Evolutionary conservation across 2,888 invertebrate species (phyloP).

Genomic region (Schrankia costaestrigalis): DNA sequence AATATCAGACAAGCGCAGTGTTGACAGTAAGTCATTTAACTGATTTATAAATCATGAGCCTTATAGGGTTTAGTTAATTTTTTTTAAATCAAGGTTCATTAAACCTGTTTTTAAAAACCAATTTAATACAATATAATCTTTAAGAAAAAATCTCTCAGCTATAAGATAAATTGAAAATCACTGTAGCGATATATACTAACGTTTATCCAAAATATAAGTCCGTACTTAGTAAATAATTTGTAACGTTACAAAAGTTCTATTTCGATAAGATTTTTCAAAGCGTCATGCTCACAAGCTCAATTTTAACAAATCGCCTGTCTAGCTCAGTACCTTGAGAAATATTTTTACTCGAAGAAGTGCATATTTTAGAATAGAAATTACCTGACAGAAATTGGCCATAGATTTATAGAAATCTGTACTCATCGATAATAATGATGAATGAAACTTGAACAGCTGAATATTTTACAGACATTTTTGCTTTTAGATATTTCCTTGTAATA

Average conservation of each 20-base stretch:
- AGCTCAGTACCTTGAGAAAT: slow-evolving; percentile 10
- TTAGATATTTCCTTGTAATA: too few species aligned
- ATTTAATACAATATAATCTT: too few species aligned
- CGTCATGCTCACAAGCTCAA: slow-evolving; percentile 6
- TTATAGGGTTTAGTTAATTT: too few species aligned
- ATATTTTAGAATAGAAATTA: background rate
- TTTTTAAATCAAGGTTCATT: too few species aligned
- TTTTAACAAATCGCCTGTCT: slow-evolving; percentile 6
- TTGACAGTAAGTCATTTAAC: too few species aligned
- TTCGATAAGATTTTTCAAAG: slow-evolving; percentile 10
- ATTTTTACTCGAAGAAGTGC: slow-evolving; percentile 7
- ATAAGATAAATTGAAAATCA: too few species aligned
- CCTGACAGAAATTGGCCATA: background rate
- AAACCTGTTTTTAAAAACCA: background rate
- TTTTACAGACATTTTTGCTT: background rate
- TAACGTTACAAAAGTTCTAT: background rate
- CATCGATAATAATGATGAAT: background rate
- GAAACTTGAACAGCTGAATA: background rate
- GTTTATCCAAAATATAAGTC: background rate
- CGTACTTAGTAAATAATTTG: background rate
- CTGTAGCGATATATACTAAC: too few species aligned
- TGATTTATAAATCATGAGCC: too few species aligned
- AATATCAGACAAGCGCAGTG: too few species aligned
- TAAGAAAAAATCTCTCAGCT: too few species aligned
- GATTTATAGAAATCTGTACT: too few species aligned